Percentiles rank a stretch among this genome's conserved stretches.
These are phyloP conservation scores for Cepphus grylle DNA, from an alignment of 2,113 vertebrate species.

Conservation along the genomic window DNA sequence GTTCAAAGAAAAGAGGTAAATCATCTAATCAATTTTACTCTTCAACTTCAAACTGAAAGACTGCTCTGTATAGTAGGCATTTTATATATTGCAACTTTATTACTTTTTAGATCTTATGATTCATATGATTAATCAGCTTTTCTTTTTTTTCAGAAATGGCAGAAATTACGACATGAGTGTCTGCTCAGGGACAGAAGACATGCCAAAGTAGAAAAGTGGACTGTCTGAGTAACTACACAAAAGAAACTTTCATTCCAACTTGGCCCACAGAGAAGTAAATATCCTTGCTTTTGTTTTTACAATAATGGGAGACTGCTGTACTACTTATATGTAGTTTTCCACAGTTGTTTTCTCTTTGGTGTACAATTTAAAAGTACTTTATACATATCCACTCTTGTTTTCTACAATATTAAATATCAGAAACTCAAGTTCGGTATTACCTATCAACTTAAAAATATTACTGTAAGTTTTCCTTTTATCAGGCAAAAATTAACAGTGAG, in stretches of 20 bases:
- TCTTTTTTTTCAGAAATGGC: constrained; percentile 49
- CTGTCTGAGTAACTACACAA: background rate
- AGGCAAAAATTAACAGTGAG: background rate
- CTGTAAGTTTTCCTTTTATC: background rate
- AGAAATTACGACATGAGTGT: constrained; percentile 29
- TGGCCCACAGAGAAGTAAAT: background rate
- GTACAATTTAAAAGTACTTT: background rate
- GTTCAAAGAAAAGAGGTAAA: background rate
- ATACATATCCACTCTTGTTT: background rate
- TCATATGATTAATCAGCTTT: constrained; percentile 20
- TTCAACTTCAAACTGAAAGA: background rate
- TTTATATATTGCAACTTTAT: background rate
- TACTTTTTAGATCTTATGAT: constrained; percentile 47
- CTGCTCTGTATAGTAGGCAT: background rate
- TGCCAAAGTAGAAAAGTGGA: background rate
- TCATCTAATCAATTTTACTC: background rate
- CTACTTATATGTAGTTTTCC: background rate
- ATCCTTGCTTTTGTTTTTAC: background rate
- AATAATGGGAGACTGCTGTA: background rate
- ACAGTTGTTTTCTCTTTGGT: background rate
- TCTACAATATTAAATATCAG: background rate
- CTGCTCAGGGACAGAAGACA: constrained; percentile 13
- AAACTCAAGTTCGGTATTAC: background rate
- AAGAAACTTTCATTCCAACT: constrained; percentile 7
- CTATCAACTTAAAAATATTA: background rate